Evolutionary conservation across 1,140 invertebrate genomes (phyloP), one percentile per base, ranked within the genome.

Genomic region (Dryas iulia): DNA sequence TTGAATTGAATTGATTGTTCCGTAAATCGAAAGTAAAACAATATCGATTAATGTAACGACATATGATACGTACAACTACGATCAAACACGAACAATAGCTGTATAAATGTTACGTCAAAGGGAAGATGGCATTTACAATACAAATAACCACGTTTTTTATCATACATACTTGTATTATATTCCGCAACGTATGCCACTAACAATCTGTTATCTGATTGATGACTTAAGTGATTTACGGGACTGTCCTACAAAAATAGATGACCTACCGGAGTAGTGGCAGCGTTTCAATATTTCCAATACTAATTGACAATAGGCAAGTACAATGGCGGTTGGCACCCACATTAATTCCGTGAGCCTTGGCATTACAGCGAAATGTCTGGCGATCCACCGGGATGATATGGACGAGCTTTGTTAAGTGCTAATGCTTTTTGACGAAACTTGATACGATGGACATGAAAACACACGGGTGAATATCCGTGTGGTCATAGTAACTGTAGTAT

Each of bases 301-400:
- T 79, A 86, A 88, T 86, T 82, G 81, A 82, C 81, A 83, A 86
- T 83, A 82, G 76, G 70, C 8, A 81, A 70, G 69, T 69, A 84
- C 86, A 85, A 84, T 83, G 70, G 72, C 83, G 77, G 73, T 4
- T 47, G 39, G 39, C 39, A 47, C 85, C 85, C 85, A 87, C 86
- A 83, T 86, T 74, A 62, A 72, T 75, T 70, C 71, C 33, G 69
- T 66, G 67, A 74, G 78, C 88, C 86, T 90, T 90, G 88, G 84
- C 86, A 90, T 90, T 90, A 83, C 70, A 57, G 65, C 72, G 63
- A 86, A 47, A 86, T 83, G 85, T 82, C 81, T 87, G 72, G 79
- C 80, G 84, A 89, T 89, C 78, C 79, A 73, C 69, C 69, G 69
- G 75, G 86, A 85, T 77, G 85, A 87, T 87, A 86, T 79, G 74